phyloP scores from a whole-genome alignment of 64 coral and sea anemone species.

The Dendronephthya gigantea region DNA sequence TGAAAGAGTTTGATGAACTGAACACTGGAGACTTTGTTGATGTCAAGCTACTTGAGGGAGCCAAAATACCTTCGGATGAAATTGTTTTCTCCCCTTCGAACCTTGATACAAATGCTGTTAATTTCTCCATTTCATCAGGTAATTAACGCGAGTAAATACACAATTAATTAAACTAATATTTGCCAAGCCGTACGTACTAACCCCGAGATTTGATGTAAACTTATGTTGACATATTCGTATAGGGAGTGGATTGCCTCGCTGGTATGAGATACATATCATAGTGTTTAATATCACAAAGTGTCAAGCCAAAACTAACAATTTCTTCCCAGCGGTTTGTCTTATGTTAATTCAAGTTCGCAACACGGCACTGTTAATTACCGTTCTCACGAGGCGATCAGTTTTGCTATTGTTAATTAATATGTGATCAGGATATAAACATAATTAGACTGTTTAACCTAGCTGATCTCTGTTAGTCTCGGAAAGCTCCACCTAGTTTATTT shows the following conservation, averaged over 20 bases:
- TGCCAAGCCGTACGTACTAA: not conserved
- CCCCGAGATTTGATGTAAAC: not conserved
- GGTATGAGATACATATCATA: not conserved
- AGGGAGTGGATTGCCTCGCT: not conserved
- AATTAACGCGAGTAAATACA: not conserved
- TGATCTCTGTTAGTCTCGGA: not conserved
- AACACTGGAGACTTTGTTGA: no score
- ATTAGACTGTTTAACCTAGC: not conserved
- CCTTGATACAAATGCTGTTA: constrained; percentile 9
- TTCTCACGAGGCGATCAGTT: not conserved
- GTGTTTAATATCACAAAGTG: not conserved
- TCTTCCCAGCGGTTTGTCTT: not conserved
- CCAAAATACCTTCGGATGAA: not conserved
- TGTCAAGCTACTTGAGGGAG: not conserved
- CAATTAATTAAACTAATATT: constrained; percentile 19
- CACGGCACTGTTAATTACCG: not conserved
- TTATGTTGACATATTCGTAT: not conserved
- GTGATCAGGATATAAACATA: not conserved
- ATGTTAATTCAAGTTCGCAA: constrained; percentile 10
- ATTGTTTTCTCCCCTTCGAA: not conserved
- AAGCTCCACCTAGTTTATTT: not conserved
- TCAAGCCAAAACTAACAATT: not conserved
- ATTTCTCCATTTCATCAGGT: not conserved
- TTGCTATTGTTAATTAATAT: not conserved
- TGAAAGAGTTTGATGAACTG: not conserved